Evolutionary conservation across 2,797 vertebrate species (phyloP).

Genomic region (Manis pentadactyla): DNA sequence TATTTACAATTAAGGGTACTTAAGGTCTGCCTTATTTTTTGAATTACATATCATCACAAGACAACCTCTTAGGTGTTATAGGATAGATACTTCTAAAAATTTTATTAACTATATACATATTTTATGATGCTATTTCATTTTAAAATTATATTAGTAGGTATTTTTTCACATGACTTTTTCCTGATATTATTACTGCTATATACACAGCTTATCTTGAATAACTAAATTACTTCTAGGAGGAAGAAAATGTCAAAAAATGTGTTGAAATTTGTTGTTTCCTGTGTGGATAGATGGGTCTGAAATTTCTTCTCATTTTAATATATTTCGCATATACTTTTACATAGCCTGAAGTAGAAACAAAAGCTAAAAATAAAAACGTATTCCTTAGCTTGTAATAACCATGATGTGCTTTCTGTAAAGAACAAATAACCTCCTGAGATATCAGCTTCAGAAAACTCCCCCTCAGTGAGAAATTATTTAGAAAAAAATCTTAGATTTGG

Average conservation of each 20-base stretch:
- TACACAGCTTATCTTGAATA: background rate
- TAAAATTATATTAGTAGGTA: background rate
- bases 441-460: background rate
- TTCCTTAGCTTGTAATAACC: background rate
- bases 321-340: background rate
- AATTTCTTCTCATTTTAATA: conserved; percentile 50
- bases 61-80: background rate
- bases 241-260: background rate
- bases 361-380: conserved; percentile 14
- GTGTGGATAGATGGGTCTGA: background rate
- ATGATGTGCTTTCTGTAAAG: background rate
- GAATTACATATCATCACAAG: background rate
- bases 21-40: background rate
- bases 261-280: background rate
- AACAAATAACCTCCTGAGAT: background rate
- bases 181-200: background rate
- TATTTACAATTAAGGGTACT: background rate
- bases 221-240: background rate
- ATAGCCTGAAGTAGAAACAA: conserved; percentile 56
- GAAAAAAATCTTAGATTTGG: background rate
- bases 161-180: conserved; percentile 5
- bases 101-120: background rate
- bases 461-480: background rate
- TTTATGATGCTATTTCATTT: background rate
- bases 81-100: background rate